A percentile compares a stretch with the other conserved stretches of the same genome.
Evolutionary conservation across 2,113 vertebrate species (phyloP).

Genomic region (Phrynosoma platyrhinos): DNA sequence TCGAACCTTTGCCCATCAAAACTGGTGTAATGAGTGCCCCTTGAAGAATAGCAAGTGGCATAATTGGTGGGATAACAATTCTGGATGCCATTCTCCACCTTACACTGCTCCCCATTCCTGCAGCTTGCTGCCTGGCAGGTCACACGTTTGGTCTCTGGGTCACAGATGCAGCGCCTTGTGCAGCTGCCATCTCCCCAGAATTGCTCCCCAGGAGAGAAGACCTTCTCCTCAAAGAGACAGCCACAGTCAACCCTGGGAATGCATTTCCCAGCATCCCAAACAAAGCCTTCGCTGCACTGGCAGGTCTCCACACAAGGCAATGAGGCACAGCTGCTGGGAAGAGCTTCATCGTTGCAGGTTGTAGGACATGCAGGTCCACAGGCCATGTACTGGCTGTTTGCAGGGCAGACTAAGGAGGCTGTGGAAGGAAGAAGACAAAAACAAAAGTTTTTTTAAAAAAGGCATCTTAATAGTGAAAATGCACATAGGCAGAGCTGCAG

Average conservation of each 20-base stretch:
- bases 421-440: accelerated
- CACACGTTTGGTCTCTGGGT: accelerated
- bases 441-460: neutral
- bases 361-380: conserved; percentile 62
- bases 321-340: neutral
- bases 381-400: conserved; percentile 64
- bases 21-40: conserved; percentile 73
- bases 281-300: conserved; percentile 64
- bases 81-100: conserved; percentile 63
- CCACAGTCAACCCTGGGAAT: conserved; percentile 60
- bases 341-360: conserved; percentile 37
- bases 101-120: conserved; percentile 56
- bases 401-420: conserved; percentile 69
- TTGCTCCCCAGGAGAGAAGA: conserved; percentile 11
- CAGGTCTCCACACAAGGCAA: conserved; percentile 71
- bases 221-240: conserved; percentile 58
- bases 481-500: too few species aligned
- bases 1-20: conserved; percentile 73
- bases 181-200: conserved; percentile 70
- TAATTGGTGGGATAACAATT: conserved; percentile 69
- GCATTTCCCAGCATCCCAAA: conserved; percentile 60
- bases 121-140: conserved; percentile 72
- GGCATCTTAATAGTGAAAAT: too few species aligned
- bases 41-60: conserved; percentile 64
- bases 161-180: conserved; percentile 62